Percentiles rank a stretch among this genome's conserved stretches.
phyloP scores from a whole-genome alignment of 2,797 vertebrate species.

The Bovichtus variegatus region DNA sequence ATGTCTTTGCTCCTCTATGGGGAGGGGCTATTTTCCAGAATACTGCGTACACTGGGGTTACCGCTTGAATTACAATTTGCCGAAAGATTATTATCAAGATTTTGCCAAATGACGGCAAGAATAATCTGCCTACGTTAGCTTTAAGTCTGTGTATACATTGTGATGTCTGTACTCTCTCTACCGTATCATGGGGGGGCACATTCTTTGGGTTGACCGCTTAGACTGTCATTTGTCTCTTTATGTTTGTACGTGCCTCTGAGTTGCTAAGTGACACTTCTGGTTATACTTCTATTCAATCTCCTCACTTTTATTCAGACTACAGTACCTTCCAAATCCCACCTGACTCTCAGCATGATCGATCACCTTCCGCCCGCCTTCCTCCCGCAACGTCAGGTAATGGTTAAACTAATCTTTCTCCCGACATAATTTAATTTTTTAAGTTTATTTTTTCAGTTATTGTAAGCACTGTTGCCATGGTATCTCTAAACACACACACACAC shows the following conservation, averaged over 20 bases:
- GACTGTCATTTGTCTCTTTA: not conserved
- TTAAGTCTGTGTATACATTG: too few species aligned
- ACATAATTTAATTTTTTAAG: too few species aligned
- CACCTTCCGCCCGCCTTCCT: constrained; percentile 22
- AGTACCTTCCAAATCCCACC: constrained; percentile 44
- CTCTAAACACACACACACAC: not conserved
- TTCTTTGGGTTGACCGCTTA: not conserved
- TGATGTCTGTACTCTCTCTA: not conserved
- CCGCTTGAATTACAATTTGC: too few species aligned
- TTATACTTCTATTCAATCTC: constrained; percentile 11
- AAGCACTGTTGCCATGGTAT: not conserved
- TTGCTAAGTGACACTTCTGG: constrained; percentile 60
- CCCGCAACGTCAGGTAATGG: constrained; percentile 65
- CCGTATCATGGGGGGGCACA: too few species aligned
- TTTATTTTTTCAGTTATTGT: not conserved
- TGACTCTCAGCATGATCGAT: constrained; percentile 36
- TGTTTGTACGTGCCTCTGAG: not conserved
- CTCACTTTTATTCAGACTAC: constrained; percentile 54
- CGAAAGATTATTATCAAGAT: too few species aligned
- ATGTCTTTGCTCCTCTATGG: too few species aligned
- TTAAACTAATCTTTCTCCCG: not conserved
- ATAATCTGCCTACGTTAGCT: too few species aligned
- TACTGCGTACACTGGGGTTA: too few species aligned
- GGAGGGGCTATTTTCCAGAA: too few species aligned
- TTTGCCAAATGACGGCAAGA: too few species aligned